Conservation (phyloP, 2,113 vertebrate genomes). For the Neomonachus schauinslandi region DNA sequence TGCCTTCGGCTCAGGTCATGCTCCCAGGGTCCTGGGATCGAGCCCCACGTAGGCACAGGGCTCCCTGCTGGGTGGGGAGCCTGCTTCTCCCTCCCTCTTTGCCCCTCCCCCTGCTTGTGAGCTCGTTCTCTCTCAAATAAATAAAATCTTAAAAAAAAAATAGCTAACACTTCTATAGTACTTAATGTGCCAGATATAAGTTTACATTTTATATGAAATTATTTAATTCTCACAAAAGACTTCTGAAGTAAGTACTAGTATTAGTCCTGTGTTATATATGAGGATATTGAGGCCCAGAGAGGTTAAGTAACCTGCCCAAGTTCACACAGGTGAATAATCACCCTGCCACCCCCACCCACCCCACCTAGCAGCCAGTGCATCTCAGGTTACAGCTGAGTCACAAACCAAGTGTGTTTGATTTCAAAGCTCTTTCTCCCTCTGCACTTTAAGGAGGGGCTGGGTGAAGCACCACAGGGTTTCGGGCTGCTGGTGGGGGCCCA, state of each 20-base stretch:
- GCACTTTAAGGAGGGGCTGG: background rate
- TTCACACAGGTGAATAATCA: background rate
- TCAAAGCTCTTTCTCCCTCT: background rate
- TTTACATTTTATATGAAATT: background rate
- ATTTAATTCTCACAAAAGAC: background rate
- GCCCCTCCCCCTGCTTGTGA: no score
- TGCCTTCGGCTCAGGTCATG: no score
- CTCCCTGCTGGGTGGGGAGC: no score
- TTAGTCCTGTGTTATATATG: background rate
- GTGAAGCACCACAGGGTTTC: background rate
- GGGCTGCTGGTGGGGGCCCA: background rate
- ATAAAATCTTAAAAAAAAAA: background rate
- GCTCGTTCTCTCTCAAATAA: no score
- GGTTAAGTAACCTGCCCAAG: background rate
- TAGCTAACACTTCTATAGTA: background rate
- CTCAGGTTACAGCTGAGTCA: background rate
- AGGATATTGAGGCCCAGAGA: conserved; percentile 28
- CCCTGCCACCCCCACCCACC: rapidly evolving
- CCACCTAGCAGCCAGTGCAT: background rate
- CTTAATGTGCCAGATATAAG: background rate
- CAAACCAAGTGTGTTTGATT: background rate
- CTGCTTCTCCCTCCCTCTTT: no score
- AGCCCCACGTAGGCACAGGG: no score
- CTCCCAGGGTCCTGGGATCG: no score
- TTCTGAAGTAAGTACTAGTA: background rate